Percentiles rank a stretch among this genome's conserved stretches.
Conservation (phyloP, 2,888 invertebrate species). For the Mimachlamys varia region DNA sequence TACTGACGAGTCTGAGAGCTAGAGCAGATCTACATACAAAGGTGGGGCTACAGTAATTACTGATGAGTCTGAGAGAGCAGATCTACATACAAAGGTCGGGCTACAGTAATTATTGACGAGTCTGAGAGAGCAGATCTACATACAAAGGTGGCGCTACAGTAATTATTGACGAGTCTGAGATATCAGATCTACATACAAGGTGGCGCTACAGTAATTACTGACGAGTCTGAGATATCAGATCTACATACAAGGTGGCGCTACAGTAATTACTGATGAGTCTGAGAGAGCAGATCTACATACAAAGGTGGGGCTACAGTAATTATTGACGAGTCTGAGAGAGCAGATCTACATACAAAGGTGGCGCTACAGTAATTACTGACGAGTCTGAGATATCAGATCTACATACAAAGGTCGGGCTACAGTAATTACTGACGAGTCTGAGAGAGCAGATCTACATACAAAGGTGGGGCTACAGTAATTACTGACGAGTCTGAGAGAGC, state of each 20-base stretch:
- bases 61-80: no score
- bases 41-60: not conserved
- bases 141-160: not conserved
- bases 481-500: no score
- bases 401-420: constrained; percentile 10
- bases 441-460: not conserved
- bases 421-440: no score
- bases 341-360: not conserved
- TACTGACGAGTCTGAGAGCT: no score
- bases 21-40: not conserved
- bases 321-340: no score
- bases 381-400: not conserved
- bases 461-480: not conserved
- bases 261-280: no score
- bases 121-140: not conserved
- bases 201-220: not conserved
- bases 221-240: no score
- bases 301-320: not conserved
- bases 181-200: not conserved
- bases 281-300: not conserved
- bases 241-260: not conserved
- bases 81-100: not conserved
- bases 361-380: not conserved
- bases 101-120: not conserved
- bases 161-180: no score